Percentiles rank a stretch among this genome's conserved stretches.
Evolutionary conservation across 2,888 invertebrate genomes (phyloP).

Genomic region (Hydriomena furcata): DNA sequence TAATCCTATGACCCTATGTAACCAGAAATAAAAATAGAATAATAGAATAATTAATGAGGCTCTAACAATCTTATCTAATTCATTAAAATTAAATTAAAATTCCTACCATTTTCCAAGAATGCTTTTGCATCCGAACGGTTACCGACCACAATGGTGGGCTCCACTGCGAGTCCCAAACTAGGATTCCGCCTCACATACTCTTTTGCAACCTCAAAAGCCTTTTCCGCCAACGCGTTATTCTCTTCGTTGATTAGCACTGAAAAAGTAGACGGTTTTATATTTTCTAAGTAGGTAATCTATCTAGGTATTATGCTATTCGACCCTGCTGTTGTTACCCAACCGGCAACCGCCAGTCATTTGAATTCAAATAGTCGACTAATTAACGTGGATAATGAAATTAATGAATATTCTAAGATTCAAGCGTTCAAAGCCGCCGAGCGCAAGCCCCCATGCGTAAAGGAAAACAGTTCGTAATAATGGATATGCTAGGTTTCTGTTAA

Average conservation of each 20-base stretch:
- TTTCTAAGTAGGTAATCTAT: background rate
- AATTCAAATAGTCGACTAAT: constrained; percentile 31
- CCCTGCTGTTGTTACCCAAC: constrained; percentile 13
- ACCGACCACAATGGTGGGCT: constrained; percentile 85
- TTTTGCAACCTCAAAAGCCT: constrained; percentile 87
- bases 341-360: constrained; percentile 25
- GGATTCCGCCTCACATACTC: constrained; percentile 88
- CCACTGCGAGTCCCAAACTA: constrained; percentile 85
- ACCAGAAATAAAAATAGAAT: no score
- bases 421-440: constrained; percentile 26
- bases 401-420: constrained; percentile 32
- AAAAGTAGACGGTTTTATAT: constrained; percentile 33
- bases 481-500: background rate
- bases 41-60: no score
- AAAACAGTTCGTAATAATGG: constrained; percentile 24
- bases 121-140: constrained; percentile 89
- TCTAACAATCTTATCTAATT: no score
- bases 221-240: constrained; percentile 87
- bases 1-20: no score
- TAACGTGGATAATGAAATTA: constrained; percentile 31
- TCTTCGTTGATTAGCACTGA: constrained; percentile 90
- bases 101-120: constrained; percentile 87
- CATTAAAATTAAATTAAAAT: no score
- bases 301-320: constrained; percentile 7
- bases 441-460: constrained; percentile 32